A percentile compares a stretch with the other conserved stretches of the same genome.
phyloP scores from a whole-genome alignment of 2,113 vertebrate genomes.

The Casuarius casuarius region DNA sequence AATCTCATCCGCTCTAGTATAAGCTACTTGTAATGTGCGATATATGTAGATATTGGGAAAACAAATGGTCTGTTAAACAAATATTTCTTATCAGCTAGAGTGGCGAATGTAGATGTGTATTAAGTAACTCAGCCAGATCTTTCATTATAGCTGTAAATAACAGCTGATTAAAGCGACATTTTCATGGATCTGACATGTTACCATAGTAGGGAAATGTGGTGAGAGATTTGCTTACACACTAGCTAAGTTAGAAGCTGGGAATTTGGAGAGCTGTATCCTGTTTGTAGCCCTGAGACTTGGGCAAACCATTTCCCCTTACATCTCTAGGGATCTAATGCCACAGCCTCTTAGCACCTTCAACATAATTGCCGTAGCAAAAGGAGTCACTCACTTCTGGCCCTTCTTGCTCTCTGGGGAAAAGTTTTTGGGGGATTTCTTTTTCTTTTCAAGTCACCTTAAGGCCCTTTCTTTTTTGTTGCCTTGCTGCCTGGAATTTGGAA shows the following conservation, averaged over 20 bases:
- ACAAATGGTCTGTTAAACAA: conserved; percentile 66
- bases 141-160: conserved; percentile 68
- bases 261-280: conserved; percentile 35
- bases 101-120: conserved; percentile 7
- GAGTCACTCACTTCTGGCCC: neutral
- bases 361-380: neutral
- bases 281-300: neutral
- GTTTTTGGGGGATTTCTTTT: neutral
- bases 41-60: conserved; percentile 33
- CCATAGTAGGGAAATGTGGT: conserved; percentile 50
- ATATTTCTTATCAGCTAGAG: conserved; percentile 52
- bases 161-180: conserved; percentile 60
- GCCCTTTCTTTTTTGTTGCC: conserved; percentile 1
- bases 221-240: conserved; percentile 47
- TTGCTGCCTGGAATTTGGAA: conserved; percentile 17
- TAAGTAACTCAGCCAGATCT: conserved; percentile 55
- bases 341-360: conserved; percentile 8
- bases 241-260: conserved; percentile 31
- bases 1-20: conserved; percentile 48
- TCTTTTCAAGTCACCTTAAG: neutral
- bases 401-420: neutral
- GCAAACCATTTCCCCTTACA: conserved; percentile 4
- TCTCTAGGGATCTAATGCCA: neutral
- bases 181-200: conserved; percentile 57
- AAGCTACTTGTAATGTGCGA: conserved; percentile 45